Evolutionary conservation across 2,113 vertebrate species (phyloP).

Genomic region (Rattus norvegicus): DNA sequence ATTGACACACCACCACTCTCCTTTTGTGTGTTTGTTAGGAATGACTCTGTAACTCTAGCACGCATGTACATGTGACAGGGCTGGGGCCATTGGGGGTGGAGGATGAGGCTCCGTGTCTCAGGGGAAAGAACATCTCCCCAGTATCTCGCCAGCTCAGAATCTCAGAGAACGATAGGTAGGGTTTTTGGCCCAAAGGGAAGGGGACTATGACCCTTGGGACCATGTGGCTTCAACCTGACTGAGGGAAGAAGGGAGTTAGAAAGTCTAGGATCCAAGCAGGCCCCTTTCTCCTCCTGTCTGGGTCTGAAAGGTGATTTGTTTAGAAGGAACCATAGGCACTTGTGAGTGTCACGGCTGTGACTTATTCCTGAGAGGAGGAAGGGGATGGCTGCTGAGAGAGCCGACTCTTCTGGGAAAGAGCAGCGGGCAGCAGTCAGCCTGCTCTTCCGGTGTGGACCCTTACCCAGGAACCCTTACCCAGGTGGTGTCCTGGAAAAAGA

Average conservation of each 20-base stretch:
- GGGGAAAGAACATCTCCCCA: not conserved
- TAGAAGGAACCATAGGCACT: not conserved
- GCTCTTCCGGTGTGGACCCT: not conserved
- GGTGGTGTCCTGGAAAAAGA: not conserved
- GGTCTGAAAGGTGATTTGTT: not conserved
- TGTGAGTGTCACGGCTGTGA: not conserved
- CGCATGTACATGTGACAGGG: rapidly evolving
- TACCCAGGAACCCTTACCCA: not conserved
- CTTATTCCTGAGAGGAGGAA: not conserved
- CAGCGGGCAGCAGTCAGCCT: rapidly evolving
- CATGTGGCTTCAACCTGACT: not conserved
- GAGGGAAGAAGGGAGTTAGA: not conserved
- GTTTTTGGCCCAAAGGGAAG: not conserved
- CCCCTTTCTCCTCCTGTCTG: not conserved
- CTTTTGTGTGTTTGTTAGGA: not conserved
- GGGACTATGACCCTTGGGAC: not conserved
- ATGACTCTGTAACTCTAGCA: not conserved
- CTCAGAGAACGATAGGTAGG: not conserved
- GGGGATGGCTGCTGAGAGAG: not conserved
- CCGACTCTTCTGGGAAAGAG: not conserved
- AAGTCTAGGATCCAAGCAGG: not conserved
- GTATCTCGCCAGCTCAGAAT: not conserved
- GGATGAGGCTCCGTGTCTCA: not conserved
- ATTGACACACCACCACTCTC: not conserved
- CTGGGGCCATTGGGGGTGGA: not conserved